A percentile compares a stretch with the other conserved stretches of the same genome.
Conservation (phyloP, 2,888 invertebrate genomes). For the Diploptera punctata region DNA sequence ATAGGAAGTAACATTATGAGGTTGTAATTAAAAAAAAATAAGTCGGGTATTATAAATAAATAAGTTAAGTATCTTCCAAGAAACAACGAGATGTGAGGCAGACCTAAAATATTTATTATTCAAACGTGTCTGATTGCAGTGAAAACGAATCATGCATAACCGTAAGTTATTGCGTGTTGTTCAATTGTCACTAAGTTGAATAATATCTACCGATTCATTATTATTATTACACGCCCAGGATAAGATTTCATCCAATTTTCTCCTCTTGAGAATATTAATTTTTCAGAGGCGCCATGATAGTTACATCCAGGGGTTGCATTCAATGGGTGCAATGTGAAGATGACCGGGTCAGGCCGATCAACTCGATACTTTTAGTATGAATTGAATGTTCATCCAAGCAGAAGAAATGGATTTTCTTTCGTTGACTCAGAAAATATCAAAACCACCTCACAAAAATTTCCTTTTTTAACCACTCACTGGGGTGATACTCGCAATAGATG, state of each 20-base stretch:
- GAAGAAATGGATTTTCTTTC: constrained; percentile 48
- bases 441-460: constrained; percentile 23
- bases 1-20: too few relatives aligned
- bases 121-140: too few relatives aligned
- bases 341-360: constrained; percentile 45
- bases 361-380: constrained; percentile 48
- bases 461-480: constrained; percentile 43
- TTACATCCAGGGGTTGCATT: constrained; percentile 47
- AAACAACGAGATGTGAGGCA: too few relatives aligned
- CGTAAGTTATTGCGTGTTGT: too few relatives aligned
- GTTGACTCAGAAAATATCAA: constrained; percentile 45
- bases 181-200: too few relatives aligned
- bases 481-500: too few relatives aligned
- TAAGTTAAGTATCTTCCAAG: too few relatives aligned
- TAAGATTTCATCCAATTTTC: constrained; percentile 41
- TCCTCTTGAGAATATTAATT: constrained; percentile 43
- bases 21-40: too few relatives aligned
- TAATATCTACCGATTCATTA: too few relatives aligned
- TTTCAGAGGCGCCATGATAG: constrained; percentile 44
- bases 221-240: constrained; percentile 27
- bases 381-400: constrained; percentile 52
- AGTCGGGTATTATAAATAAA: too few relatives aligned
- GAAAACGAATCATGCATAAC: too few relatives aligned
- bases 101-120: too few relatives aligned
- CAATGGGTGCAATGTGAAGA: constrained; percentile 47